Base-by-base conservation (phyloP, 2,113 vertebrate genomes). In the Gulo gulo region DNA sequence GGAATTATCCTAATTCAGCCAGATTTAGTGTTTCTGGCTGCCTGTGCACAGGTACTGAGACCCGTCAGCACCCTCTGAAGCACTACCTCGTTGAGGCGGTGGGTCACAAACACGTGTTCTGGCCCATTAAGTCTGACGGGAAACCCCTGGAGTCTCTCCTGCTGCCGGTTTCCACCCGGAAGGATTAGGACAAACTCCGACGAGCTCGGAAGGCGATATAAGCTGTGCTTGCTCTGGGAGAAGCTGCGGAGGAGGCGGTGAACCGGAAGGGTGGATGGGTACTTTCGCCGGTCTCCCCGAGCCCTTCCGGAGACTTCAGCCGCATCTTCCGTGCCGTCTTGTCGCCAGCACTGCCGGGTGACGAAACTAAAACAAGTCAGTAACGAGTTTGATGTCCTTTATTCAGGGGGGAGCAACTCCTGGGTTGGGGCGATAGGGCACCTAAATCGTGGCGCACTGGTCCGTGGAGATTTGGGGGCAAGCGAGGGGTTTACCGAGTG, bases 271-370 rank as follows among this genome's bases (percentile, higher is more conserved):
- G 6, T 9, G 6, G n/a, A 18, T 2, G 52, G 63, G 63, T 7
- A 20, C 31, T 7, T 7, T 26, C 4, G 0, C 3, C 2, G 13
- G 24, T 31, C 7, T 16, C 11, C 4, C 4, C 4, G 16, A n/a
- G 31, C 52, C 52, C 4, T 36, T 11, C 5, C 14, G 52, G 16
- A 36, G 1, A 18, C 31, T 31, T 26, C 8, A 6, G 76, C 52
- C 18, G 2, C 34, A 24, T 21, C 50, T 39, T 50, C 3, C 0
- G 2, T 4, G 73, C 39, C 73, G 4, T 26, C 24, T 42, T 6
- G 34, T 73, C 18, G 4, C 13, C 39, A 21, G 23, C 57, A 4
- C 31, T 59, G 20, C 20, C 69, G 11, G 7, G 31, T n/a, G 87
- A n/a, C 13, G 42, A 45, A 20, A 24, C 34, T 16, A 47, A 73